Percentiles rank a stretch among this genome's conserved stretches.
These are phyloP conservation scores for Laupala kohalensis DNA, from an alignment of 1,140 invertebrate species.

Conservation along the genomic window DNA sequence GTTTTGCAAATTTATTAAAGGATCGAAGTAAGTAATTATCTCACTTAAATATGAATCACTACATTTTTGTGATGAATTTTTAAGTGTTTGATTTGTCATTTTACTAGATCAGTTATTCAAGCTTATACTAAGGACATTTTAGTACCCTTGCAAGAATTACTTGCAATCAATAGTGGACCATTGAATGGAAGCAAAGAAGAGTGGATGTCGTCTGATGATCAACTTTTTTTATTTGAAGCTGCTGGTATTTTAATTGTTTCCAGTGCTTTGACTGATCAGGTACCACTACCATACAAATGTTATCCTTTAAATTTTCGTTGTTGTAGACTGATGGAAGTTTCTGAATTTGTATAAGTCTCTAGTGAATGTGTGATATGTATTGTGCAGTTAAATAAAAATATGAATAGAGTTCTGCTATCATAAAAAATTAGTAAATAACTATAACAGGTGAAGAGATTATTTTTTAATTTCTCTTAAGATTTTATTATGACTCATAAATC, in stretches of 20 bases:
- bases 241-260: constrained; percentile 38
- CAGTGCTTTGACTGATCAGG: constrained; percentile 29
- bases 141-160: constrained; percentile 33
- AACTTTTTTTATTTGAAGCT: constrained; percentile 44
- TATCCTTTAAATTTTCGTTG: too few relatives aligned
- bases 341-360: too few relatives aligned
- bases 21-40: constrained; percentile 31
- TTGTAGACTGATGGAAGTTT: too few relatives aligned
- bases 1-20: constrained; percentile 40
- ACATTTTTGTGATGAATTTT: background rate
- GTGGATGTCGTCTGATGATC: constrained; percentile 34
- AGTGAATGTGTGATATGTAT: too few relatives aligned
- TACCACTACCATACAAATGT: too few relatives aligned
- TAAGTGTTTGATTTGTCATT: constrained; percentile 4
- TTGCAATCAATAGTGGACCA: constrained; percentile 32
- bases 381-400: too few relatives aligned
- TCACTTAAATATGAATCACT: background rate
- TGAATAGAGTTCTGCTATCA: too few relatives aligned
- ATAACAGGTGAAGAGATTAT: too few relatives aligned
- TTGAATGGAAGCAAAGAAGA: constrained; percentile 22
- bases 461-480: too few relatives aligned
- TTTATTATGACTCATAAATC: too few relatives aligned
- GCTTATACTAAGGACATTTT: constrained; percentile 38
- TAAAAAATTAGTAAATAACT: too few relatives aligned
- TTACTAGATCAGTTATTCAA: constrained; percentile 30